These are phyloP conservation scores for Leptosomus discolor DNA, from an alignment of 2,113 vertebrate species.

Conservation along the genomic window DNA sequence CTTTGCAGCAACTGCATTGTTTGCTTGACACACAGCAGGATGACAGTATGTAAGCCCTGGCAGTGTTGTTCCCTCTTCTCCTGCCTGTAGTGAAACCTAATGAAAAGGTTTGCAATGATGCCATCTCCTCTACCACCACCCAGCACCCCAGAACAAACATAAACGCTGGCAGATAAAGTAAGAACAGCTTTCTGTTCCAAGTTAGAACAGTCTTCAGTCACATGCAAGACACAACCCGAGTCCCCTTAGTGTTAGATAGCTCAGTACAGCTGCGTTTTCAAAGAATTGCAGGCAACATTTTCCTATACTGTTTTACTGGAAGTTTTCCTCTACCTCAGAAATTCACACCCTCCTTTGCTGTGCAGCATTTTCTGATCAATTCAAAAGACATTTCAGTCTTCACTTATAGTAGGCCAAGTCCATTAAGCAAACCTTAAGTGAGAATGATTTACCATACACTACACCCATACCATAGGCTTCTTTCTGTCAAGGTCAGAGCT, in stretches of 20 bases:
- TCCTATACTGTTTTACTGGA: neutral
- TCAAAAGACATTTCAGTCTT: neutral
- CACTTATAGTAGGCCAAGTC: neutral
- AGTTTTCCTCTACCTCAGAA: neutral
- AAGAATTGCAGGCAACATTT: neutral
- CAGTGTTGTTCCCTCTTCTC: neutral
- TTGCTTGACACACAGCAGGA: fast-evolving
- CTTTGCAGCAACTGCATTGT: neutral
- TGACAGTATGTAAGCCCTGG: fast-evolving
- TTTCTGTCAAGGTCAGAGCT: neutral
- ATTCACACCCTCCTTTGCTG: neutral
- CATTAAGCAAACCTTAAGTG: neutral
- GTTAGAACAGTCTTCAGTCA: neutral
- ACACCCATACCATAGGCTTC: neutral
- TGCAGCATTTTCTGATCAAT: neutral
- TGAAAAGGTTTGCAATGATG: neutral
- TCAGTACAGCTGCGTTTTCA: neutral
- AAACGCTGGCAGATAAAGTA: neutral
- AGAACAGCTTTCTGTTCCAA: neutral
- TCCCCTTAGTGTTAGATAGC: neutral
- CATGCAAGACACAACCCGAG: fast-evolving
- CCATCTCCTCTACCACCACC: neutral
- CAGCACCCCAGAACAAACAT: neutral
- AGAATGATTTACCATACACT: neutral
- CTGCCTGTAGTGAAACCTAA: neutral